Conservation (phyloP, 2,888 invertebrate species). For the Pantelozetes paolii region DNA sequence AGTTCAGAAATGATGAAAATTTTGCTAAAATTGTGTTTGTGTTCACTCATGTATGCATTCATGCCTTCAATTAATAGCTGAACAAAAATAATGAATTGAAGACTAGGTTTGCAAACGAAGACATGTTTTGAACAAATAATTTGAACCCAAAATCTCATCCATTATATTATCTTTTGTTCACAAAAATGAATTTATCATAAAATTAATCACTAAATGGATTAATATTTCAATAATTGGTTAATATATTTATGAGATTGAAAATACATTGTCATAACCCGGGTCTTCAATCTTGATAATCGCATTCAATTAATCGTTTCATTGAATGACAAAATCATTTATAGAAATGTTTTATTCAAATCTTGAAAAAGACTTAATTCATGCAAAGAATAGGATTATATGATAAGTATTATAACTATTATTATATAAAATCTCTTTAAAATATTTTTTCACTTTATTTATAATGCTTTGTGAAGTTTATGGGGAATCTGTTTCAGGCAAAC, state of each 20-base stretch:
- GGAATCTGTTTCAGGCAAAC: constrained; percentile 3
- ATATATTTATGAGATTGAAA: not conserved
- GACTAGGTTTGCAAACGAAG: not conserved
- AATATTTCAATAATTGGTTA: not conserved
- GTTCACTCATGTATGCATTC: constrained; percentile 11
- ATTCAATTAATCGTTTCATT: constrained; percentile 9
- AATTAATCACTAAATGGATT: not conserved
- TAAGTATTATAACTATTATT: too few species aligned
- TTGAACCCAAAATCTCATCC: not conserved
- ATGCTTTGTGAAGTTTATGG: constrained; percentile 10
- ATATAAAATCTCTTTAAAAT: not conserved
- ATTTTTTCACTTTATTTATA: not conserved
- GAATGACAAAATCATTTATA: not conserved
- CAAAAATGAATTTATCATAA: not conserved
- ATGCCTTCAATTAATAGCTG: constrained; percentile 1
- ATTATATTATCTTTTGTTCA: not conserved
- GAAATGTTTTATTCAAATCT: constrained; percentile 9
- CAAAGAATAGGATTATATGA: not conserved
- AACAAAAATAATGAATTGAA: not conserved
- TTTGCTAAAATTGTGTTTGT: not conserved
- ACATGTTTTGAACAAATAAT: not conserved
- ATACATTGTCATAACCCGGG: too few species aligned
- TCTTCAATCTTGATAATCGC: not conserved
- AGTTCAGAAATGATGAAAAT: constrained; percentile 10
- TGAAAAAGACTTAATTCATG: not conserved